Evolutionary conservation across 2,113 vertebrate genomes (phyloP), one percentile per base, ranked within the genome.

Genomic region (Epinephelus cyanopodus): DNA sequence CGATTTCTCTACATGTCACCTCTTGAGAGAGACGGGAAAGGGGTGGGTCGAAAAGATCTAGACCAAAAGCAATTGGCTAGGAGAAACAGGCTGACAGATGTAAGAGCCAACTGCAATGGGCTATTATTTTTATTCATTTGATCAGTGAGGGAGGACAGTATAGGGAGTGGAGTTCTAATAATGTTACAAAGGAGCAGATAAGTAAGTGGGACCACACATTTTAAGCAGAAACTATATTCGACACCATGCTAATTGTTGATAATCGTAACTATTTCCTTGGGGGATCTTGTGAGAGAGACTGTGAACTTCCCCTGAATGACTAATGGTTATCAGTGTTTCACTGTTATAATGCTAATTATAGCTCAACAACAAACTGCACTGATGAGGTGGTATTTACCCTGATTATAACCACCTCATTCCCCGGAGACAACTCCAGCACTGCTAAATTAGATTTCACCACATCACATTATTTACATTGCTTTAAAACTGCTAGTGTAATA

Each of bases 381-480:
- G 53, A 81, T 76, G 77, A 77, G 72, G 17, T 29, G 53, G 3
- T 67, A 39, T 82, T 68, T 82, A 56, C 37, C 60, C 68, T 74
- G 48, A 45, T 50, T 25, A 50, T 48, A 71, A 45, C 66, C 1
- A 10, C 6, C 39, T 45, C 21, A 0, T 4, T 48, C 39, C 58
- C 50, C 57, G 8, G 76, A 56, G 70, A 69, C 13, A 9, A 37
- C 65, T 18, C 25, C 25, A 48, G 27, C 21, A 8, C 19, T 19
- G 56, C 69, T 18, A 29, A 63, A 60, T 70, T 37, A 45, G 33
- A 61, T 79, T 66, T 60, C 37, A 48, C 63, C 25, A 48, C 56
- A 57, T 65, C 21, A 3, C 71, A 65, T 77, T 83, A 65, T 77
- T 83, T 77, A 52, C 83, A 70, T 77, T 54, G 25, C 37, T 62